Evolutionary conservation across 1,140 invertebrate genomes (phyloP), one percentile per base, ranked within the genome.

Genomic region (Orius laevigatus): DNA sequence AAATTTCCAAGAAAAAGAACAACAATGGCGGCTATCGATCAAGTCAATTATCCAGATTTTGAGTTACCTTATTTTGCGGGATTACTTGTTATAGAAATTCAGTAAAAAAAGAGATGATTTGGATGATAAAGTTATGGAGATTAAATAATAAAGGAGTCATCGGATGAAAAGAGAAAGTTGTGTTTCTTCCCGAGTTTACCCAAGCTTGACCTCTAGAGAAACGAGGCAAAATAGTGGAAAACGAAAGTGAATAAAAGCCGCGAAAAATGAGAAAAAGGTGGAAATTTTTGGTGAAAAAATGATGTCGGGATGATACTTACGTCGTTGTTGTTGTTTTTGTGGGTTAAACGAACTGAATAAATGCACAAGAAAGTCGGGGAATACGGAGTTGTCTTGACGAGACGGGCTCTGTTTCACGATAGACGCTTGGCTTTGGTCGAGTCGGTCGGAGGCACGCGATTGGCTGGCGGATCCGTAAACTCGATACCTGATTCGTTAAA

Each of bases 401-500:
- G 33, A 47, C 15, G 14, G 33, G 16, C 33, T 11, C 25, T 32
- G 16, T 15, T 42, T 42, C 15, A 12, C 16, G 19, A 40, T 31
- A 38, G 34, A 40, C 47, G 36, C 34, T 39, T 48, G 15, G 32
- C 40, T 40, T 48, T 15, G 11, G 25, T 25, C 25, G 25, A 25
- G 25, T 25, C 25, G n/a, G 12, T n/a, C 34, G 33, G 18, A 43
- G n/a, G 6, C 34, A 53, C 20, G 15, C 33, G 20, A 49, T 49
- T 49, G 51, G 51, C 32, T 20, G 5, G 42, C 31, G 45, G 9
- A 11, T 20, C 8, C 25, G 8, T 16, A 6, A 14, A 15, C 16
- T 31, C 32, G 45, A n/a, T 39, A 31, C 8, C 14, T 49, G 32
- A 53, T 53, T 53, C 46, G 51, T 46, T 42, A 41, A 33, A 53